phyloP scores from a whole-genome alignment of 2,797 vertebrate genomes.

The Sparidentex hasta region DNA sequence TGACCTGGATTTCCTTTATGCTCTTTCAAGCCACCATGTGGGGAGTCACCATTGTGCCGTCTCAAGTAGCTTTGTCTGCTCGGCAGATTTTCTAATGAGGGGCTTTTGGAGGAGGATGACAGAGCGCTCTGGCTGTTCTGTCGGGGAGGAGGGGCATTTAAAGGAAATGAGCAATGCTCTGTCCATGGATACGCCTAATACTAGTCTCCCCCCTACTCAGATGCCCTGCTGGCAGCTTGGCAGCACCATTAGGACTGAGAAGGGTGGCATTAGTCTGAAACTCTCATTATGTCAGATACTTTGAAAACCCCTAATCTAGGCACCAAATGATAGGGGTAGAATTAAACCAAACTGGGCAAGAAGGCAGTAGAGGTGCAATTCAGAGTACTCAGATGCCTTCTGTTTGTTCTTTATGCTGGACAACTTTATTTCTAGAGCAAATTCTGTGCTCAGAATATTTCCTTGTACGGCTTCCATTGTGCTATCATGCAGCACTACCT shows the following conservation, averaged over 20 bases:
- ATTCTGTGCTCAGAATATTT: slow-evolving; percentile 10
- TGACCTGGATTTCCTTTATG: slow-evolving; percentile 76
- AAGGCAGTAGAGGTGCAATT: slow-evolving; percentile 51
- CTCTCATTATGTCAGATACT: slow-evolving; percentile 78
- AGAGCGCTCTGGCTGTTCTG: slow-evolving; percentile 65
- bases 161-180: slow-evolving; percentile 67
- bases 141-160: slow-evolving; percentile 68
- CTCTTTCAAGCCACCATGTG: slow-evolving; percentile 66
- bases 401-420: slow-evolving; percentile 33
- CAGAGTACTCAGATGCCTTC: slow-evolving; percentile 22
- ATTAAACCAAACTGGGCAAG: slow-evolving; percentile 58
- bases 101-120: slow-evolving; percentile 82
- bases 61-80: slow-evolving; percentile 82
- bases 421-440: slow-evolving; percentile 49
- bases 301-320: slow-evolving; percentile 81
- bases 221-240: slow-evolving; percentile 77
- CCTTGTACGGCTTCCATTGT: background rate
- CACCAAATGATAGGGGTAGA: slow-evolving; percentile 68
- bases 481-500: background rate
- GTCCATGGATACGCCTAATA: slow-evolving; percentile 69
- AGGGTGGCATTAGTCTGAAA: slow-evolving; percentile 80
- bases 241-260: slow-evolving; percentile 70
- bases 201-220: slow-evolving; percentile 66
- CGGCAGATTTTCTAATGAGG: slow-evolving; percentile 82
- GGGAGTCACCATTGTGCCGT: slow-evolving; percentile 74